These are phyloP conservation scores for Axis porcinus DNA, from an alignment of 2,113 vertebrate genomes.

Conservation along the genomic window DNA sequence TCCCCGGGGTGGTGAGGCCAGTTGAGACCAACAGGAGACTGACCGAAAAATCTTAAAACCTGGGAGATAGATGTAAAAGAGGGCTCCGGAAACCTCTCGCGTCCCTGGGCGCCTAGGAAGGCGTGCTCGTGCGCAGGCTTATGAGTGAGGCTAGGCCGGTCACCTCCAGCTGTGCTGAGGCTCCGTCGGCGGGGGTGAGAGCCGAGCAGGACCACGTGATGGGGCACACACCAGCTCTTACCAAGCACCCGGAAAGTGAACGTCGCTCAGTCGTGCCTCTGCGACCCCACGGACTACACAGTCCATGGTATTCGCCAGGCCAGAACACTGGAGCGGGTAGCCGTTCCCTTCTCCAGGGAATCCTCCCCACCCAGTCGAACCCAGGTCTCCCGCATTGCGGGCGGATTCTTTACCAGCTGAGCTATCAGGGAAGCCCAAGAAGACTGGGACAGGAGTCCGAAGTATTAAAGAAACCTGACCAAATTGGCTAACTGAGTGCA, in stretches of 20 bases:
- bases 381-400: rapidly evolving
- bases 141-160: rapidly evolving
- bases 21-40: background rate
- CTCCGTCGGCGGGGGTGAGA: rapidly evolving
- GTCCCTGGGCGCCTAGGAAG: background rate
- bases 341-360: background rate
- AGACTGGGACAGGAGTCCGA: background rate
- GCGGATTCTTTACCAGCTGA: background rate
- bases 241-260: rapidly evolving
- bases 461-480: too few species aligned
- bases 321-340: rapidly evolving
- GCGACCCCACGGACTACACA: rapidly evolving
- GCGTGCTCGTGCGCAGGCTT: rapidly evolving
- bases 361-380: background rate
- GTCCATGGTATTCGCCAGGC: too few species aligned
- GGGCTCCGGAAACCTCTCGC: background rate
- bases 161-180: rapidly evolving
- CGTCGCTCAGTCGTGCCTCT: rapidly evolving
- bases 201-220: rapidly evolving
- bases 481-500: background rate
- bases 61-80: too few species aligned
- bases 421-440: background rate
- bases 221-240: background rate
- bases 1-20: too few species aligned
- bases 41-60: rapidly evolving